Conservation (phyloP, 2,888 invertebrate species). For the Brachypterus glaber region DNA sequence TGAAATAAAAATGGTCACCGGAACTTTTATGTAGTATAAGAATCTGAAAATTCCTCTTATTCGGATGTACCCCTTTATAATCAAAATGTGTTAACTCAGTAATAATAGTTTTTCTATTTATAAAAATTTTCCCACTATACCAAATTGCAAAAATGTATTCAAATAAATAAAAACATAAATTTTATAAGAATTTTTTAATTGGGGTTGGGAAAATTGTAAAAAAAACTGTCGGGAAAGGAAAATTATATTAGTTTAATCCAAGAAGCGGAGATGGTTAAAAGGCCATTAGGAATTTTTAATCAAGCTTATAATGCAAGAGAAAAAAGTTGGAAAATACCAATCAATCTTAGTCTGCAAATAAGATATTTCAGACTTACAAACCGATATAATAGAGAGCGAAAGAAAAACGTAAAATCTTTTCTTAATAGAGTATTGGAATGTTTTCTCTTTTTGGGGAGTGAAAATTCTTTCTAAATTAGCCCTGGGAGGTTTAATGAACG, state of each 20-base stretch:
- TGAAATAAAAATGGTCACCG: too few species aligned
- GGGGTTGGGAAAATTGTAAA: too few species aligned
- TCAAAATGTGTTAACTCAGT: too few species aligned
- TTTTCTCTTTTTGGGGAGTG: conserved; percentile 34
- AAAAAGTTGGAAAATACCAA: conserved; percentile 28
- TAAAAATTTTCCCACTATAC: too few species aligned
- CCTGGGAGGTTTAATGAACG: conserved; percentile 43
- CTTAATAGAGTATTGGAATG: conserved; percentile 36
- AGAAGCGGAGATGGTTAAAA: not conserved
- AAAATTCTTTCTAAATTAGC: conserved; percentile 43
- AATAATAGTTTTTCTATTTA: too few species aligned
- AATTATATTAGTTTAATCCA: not conserved
- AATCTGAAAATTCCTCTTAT: too few species aligned
- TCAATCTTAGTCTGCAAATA: conserved; percentile 31
- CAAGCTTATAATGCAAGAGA: conserved; percentile 19
- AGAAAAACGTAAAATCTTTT: conserved; percentile 26
- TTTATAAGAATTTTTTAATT: too few species aligned
- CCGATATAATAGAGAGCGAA: conserved; percentile 23
- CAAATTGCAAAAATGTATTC: too few species aligned
- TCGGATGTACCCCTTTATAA: too few species aligned
- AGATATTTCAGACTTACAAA: conserved; percentile 25
- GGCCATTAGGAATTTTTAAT: conserved; percentile 34
- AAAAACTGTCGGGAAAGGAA: not conserved
- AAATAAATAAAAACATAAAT: too few species aligned
- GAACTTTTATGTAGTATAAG: too few species aligned